These are phyloP conservation scores for Aphelenchoides fujianensis DNA, from an alignment of 1,140 invertebrate genomes.

Conservation along the genomic window DNA sequence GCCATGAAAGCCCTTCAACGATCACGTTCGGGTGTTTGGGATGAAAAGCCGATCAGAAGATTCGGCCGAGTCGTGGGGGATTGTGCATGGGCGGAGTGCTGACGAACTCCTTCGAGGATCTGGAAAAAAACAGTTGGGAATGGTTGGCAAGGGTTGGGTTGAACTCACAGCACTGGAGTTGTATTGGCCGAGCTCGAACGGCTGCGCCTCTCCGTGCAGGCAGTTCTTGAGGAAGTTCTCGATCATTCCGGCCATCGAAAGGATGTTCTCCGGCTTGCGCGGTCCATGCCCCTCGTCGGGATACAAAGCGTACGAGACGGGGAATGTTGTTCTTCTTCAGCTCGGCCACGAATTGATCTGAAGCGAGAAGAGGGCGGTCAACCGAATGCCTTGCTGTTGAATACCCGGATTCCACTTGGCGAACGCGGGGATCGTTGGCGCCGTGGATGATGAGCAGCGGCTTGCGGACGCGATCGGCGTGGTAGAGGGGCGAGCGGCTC, in stretches of 20 bases:
- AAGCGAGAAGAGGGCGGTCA: constrained; percentile 25
- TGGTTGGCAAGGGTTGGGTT: neutral
- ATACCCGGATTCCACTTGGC: constrained; percentile 47
- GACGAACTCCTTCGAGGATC: neutral
- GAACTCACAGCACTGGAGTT: constrained; percentile 42
- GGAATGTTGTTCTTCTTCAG: constrained; percentile 51
- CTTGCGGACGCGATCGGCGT: constrained; percentile 43
- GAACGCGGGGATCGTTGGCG: constrained; percentile 49
- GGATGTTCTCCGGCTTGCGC: constrained; percentile 44
- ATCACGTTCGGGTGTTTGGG: neutral
- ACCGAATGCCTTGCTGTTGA: too few relatives aligned
- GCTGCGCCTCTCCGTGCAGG: constrained; percentile 43
- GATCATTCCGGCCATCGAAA: constrained; percentile 46
- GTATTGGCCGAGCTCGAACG: constrained; percentile 44
- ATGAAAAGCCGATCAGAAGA: neutral
- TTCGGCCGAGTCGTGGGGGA: neutral
- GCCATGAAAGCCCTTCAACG: neutral
- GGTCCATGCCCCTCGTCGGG: constrained; percentile 48
- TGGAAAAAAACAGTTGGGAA: neutral
- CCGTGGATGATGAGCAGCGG: constrained; percentile 49
- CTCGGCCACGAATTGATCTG: constrained; percentile 39
- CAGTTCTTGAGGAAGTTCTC: constrained; percentile 49
- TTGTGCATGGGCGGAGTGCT: neutral
- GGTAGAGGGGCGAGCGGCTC: constrained; percentile 51
- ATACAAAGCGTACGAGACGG: constrained; percentile 46